These are phyloP conservation scores for Stictocephala bisonia DNA, from an alignment of 2,888 invertebrate species.

Conservation along the genomic window DNA sequence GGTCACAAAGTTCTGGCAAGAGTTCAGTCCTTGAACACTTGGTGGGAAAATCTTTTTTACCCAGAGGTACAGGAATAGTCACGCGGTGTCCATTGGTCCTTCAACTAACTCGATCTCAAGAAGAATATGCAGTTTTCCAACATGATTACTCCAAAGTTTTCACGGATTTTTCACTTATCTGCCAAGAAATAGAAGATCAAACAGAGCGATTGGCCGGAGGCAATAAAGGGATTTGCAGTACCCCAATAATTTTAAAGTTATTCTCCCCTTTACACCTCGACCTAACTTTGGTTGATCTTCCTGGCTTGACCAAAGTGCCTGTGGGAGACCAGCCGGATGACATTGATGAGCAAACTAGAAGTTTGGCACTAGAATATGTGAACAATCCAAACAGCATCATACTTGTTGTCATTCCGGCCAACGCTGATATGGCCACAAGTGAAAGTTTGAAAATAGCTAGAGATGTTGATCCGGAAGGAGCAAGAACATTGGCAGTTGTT, in stretches of 20 bases:
- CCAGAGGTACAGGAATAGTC: conserved; percentile 73
- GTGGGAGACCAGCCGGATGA: conserved; percentile 74
- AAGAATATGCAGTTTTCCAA: conserved; percentile 72
- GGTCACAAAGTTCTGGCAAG: conserved; percentile 74
- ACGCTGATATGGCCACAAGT: conserved; percentile 73
- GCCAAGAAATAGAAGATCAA: conserved; percentile 71
- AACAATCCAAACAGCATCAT: conserved; percentile 72
- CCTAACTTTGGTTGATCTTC: conserved; percentile 72
- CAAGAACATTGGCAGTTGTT: conserved; percentile 72
- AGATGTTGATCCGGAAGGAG: conserved; percentile 71
- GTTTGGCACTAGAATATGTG: conserved; percentile 69
- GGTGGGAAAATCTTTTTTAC: conserved; percentile 73
- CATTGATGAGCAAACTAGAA: conserved; percentile 70
- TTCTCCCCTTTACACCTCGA: conserved; percentile 71
- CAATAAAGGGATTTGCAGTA: conserved; percentile 70
- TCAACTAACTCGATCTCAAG: conserved; percentile 69
- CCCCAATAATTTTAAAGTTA: conserved; percentile 71
- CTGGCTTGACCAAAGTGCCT: conserved; percentile 73
- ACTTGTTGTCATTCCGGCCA: conserved; percentile 72
- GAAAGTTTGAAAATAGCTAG: conserved; percentile 72
- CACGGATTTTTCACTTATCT: conserved; percentile 70
- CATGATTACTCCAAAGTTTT: conserved; percentile 71
- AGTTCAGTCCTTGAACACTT: conserved; percentile 74
- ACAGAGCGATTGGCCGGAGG: conserved; percentile 71
- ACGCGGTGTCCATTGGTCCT: conserved; percentile 73